Conservation (phyloP, 2,888 invertebrate genomes). For the Eristalis arbustorum region DNA sequence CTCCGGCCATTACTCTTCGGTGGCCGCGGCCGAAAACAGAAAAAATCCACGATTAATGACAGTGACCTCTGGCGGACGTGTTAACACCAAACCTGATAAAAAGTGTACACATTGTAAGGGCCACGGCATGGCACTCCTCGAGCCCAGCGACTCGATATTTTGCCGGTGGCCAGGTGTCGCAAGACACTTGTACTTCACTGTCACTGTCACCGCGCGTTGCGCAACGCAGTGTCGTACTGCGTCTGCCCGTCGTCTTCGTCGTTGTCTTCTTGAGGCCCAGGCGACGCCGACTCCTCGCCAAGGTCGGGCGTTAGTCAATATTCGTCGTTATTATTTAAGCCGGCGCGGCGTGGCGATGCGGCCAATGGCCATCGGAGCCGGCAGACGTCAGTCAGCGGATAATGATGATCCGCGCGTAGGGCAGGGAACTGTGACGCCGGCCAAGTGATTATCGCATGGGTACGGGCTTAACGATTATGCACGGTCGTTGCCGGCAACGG, state of each 20-base stretch:
- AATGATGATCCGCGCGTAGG: constrained; percentile 13
- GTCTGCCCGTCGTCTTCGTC: not conserved
- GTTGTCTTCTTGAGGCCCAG: not conserved
- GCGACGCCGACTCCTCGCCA: constrained; percentile 17
- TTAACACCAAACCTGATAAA: not conserved
- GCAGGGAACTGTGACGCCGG: constrained; percentile 9
- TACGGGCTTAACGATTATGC: constrained; percentile 38
- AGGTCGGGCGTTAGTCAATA: constrained; percentile 26
- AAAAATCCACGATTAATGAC: constrained; percentile 18
- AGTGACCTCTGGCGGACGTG: constrained; percentile 35
- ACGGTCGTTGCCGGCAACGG: constrained; percentile 13
- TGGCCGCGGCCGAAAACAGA: not conserved
- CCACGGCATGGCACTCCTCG: not conserved
- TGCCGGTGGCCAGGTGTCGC: constrained; percentile 2
- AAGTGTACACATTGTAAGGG: not conserved
- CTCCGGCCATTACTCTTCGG: not conserved
- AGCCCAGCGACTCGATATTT: not conserved
- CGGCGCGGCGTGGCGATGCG: not conserved
- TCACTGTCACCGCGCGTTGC: constrained; percentile 39
- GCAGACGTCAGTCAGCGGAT: not conserved
- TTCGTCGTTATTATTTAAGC: not conserved
- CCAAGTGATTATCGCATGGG: constrained; percentile 28
- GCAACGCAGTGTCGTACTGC: constrained; percentile 8
- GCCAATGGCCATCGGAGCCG: not conserved
- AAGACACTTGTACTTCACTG: constrained; percentile 43